phyloP scores from a whole-genome alignment of 1,140 invertebrate species.

The Chrysomallon squamiferum region DNA sequence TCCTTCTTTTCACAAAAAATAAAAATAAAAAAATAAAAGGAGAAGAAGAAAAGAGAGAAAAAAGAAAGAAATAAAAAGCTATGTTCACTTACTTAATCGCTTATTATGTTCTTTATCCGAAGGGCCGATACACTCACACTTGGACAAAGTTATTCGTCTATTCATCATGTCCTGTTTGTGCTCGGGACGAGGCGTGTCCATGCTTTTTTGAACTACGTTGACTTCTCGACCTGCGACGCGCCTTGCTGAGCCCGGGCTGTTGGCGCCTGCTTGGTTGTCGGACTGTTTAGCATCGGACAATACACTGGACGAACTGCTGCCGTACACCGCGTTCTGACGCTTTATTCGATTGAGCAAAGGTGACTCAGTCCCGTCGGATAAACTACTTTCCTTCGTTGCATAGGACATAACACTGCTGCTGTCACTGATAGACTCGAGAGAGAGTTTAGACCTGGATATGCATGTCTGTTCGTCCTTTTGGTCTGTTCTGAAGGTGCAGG shows the following conservation, averaged over 20 bases:
- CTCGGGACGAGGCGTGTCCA: no score
- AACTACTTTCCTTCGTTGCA: conserved; percentile 5
- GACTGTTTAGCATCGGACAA: conserved; percentile 3
- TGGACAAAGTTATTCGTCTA: conserved; percentile 6
- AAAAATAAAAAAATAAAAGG: no score
- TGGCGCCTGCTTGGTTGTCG: neutral
- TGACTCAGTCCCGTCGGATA: conserved; percentile 3
- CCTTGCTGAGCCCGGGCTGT: neutral
- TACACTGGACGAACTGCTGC: conserved; percentile 9
- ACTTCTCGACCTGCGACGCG: neutral
- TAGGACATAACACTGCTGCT: conserved; percentile 7
- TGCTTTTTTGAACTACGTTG: neutral
- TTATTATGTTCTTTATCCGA: neutral
- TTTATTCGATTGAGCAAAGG: neutral
- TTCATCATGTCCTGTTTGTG: conserved; percentile 1
- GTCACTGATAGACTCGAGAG: neutral
- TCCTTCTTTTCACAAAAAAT: no score
- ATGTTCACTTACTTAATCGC: neutral
- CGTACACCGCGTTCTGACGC: neutral
- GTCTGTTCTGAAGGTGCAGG: no score
- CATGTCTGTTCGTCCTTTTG: no score
- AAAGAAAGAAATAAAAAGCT: neutral
- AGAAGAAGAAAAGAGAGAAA: no score
- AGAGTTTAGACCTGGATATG: neutral
- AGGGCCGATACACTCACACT: conserved; percentile 8